These are phyloP conservation scores for Xestia xanthographa DNA, from an alignment of 2,888 invertebrate species.

Conservation along the genomic window DNA sequence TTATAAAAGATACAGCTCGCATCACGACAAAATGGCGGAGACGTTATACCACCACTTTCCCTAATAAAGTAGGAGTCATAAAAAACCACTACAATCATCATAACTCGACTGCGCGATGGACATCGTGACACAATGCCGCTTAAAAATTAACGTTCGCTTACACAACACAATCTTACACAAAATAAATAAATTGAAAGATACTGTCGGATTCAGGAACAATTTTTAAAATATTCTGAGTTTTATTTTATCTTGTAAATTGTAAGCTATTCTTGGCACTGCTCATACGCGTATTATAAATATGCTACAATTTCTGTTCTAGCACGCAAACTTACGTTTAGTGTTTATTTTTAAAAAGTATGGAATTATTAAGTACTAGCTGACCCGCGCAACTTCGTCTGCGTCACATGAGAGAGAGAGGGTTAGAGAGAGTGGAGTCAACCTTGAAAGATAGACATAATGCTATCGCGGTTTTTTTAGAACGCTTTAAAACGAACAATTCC, in stretches of 20 bases:
- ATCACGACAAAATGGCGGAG: conserved; percentile 78
- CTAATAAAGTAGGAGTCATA: conserved; percentile 86
- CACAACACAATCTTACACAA: conserved; percentile 58
- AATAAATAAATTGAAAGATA: conserved; percentile 58
- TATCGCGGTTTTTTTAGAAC: too few species aligned
- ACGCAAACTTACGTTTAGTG: background rate
- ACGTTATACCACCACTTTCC: conserved; percentile 80
- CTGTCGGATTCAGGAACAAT: conserved; percentile 16
- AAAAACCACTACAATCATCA: conserved; percentile 90
- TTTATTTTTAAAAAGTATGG: conserved; percentile 16
- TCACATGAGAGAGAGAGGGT: too few species aligned
- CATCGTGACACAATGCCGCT: conserved; percentile 74
- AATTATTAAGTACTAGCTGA: background rate
- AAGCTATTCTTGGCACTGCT: conserved; percentile 36
- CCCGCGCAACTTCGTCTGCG: too few species aligned
- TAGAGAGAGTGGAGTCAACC: too few species aligned
- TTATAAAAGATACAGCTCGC: conserved; percentile 84
- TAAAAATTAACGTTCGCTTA: conserved; percentile 82
- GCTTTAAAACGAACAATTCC: too few species aligned
- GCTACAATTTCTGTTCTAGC: conserved; percentile 2
- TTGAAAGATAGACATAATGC: too few species aligned
- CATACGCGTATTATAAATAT: conserved; percentile 19
- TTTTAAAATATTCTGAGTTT: conserved; percentile 20
- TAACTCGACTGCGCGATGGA: conserved; percentile 80
- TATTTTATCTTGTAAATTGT: conserved; percentile 30